A percentile compares a stretch with the other conserved stretches of the same genome.
Conservation (phyloP, 2,888 invertebrate genomes). For the Drosophila vallismaia region DNA sequence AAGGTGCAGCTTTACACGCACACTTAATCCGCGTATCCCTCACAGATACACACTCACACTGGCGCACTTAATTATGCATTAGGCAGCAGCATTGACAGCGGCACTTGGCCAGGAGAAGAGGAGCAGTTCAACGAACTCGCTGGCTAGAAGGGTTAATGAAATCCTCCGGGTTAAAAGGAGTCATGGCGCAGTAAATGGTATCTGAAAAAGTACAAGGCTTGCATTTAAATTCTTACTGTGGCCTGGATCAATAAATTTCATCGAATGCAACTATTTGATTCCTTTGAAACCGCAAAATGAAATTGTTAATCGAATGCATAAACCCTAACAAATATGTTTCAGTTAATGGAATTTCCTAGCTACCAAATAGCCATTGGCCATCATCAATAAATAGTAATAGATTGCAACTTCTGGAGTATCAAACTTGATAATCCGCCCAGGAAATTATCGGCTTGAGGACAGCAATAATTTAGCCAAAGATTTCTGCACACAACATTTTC, state of each 20-base stretch:
- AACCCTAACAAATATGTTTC: neutral
- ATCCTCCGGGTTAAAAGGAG: too few relatives aligned
- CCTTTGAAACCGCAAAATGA: neutral
- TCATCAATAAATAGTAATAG: neutral
- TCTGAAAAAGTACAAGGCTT: too few relatives aligned
- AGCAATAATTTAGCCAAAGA: conserved; percentile 21
- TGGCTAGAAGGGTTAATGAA: conserved; percentile 12
- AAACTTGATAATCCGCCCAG: conserved; percentile 6
- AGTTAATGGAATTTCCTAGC: neutral
- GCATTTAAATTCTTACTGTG: too few relatives aligned
- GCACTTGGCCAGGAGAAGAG: conserved; percentile 22
- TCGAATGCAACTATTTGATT: neutral
- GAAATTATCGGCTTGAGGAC: conserved; percentile 9
- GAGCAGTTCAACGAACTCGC: conserved; percentile 54
- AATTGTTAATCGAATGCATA: too few relatives aligned
- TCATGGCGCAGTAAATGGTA: too few relatives aligned
- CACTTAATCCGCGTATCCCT: conserved; percentile 57
- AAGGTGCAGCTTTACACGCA: conserved; percentile 64
- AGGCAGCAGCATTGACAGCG: conserved; percentile 61
- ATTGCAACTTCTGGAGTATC: neutral
- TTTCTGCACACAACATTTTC: neutral
- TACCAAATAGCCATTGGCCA: conserved; percentile 4
- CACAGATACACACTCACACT: conserved; percentile 39
- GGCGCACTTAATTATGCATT: conserved; percentile 75
- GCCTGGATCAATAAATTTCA: too few relatives aligned